Base-by-base conservation (phyloP, 2,113 vertebrate species). In the Dendropsophus ebraccatus region DNA sequence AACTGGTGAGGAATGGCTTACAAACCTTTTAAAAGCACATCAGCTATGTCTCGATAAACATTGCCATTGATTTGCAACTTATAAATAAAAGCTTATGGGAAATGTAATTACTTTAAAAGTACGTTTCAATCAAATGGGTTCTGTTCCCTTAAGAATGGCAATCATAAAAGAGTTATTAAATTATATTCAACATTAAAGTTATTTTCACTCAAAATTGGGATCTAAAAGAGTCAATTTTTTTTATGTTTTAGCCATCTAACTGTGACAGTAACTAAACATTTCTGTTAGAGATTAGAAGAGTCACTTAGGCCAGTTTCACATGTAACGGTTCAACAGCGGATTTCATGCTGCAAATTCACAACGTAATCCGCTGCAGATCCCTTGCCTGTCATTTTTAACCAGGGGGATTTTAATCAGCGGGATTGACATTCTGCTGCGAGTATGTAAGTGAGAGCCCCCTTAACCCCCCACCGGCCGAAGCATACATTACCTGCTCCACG, bases 1-100 rank as follows among this genome's bases (percentile, higher is more conserved):
- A 72, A 54, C 8, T 32, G 87, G 89, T 69, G 89, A 87, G 70
- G 69, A 81, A 37, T 2, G 75, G 37, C 49, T 80, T 58, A 41
- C 77, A 80, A 60, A 62, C 77, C 77, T 62, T 79, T 79, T 80
- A 80, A 80, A 80, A 62, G 77, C 54, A 56, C n/a, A 80, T 23
- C 56, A 74, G 37, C 41, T 23, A 35, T 23, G 49, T 79, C 23
- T 54, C 32, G 23, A 80, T 62, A 90, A 91, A 82, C 85, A 89
- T 91, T 88, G 88, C 8, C 62, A 88, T 62, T 88, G 76, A 90
- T 90, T 90, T 87, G 28, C 12, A 32, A 32, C 23, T 73, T 49
- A 74, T 74, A 52, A 1, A 82, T 49, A 86, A 75, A 89, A 21
- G 62, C 74, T 82, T 88, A 82, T 41, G 54, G 56, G 50, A 80